Evolutionary conservation across 2,113 vertebrate genomes (phyloP).

Genomic region (Tragelaphus buxtoni): DNA sequence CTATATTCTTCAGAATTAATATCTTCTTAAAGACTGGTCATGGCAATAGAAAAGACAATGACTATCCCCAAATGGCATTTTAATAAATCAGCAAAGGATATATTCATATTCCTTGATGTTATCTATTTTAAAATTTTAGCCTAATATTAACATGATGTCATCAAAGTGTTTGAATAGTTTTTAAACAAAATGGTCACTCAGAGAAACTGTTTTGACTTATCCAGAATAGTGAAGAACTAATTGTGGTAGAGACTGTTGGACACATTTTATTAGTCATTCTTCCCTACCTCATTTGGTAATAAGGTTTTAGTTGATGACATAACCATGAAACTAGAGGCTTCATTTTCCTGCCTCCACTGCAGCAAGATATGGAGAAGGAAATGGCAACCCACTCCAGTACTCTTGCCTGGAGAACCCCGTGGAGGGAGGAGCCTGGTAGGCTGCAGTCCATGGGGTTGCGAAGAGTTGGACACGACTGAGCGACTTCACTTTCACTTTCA

Average conservation of each 20-base stretch:
- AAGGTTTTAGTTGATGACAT: neutral
- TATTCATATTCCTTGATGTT: neutral
- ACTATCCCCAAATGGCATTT: neutral
- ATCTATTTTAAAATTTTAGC: constrained; percentile 5
- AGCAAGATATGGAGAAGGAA: neutral
- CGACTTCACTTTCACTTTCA: no score
- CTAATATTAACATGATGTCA: neutral
- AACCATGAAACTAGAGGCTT: neutral
- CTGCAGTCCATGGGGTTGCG: no score
- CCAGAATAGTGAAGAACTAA: neutral
- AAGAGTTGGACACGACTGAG: no score
- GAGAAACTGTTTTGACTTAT: neutral
- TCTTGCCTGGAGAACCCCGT: no score
- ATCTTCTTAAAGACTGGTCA: neutral
- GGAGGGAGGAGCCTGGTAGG: no score
- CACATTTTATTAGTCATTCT: neutral
- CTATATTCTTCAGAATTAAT: neutral
- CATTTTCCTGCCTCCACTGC: neutral
- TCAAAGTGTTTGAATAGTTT: constrained; percentile 4
- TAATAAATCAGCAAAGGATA: neutral
- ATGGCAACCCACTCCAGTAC: no score
- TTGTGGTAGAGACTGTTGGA: neutral
- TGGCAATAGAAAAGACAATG: neutral
- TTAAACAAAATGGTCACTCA: neutral
- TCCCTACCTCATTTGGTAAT: neutral